A percentile compares a stretch with the other conserved stretches of the same genome.
These are phyloP conservation scores for Catagonus wagneri DNA, from an alignment of 2,113 vertebrate genomes.

Conservation along the genomic window DNA sequence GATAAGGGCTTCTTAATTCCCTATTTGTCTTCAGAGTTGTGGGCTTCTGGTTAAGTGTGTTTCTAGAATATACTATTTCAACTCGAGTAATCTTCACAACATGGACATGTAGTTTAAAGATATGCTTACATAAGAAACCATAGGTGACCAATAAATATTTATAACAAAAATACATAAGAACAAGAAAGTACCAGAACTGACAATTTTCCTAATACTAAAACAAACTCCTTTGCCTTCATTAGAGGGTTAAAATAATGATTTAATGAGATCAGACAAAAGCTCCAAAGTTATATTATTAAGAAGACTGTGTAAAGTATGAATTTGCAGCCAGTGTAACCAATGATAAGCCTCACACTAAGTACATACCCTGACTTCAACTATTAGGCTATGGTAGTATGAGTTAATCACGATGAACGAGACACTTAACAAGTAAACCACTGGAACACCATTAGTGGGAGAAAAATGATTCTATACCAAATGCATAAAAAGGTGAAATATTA, in stretches of 20 bases:
- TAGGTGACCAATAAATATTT: background rate
- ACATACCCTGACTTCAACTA: background rate
- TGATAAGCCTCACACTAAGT: background rate
- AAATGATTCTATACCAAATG: background rate
- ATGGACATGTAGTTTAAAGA: background rate
- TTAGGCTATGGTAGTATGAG: background rate
- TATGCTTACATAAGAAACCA: background rate
- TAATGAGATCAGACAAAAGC: background rate
- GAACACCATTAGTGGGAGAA: background rate
- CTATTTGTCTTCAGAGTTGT: too few species aligned
- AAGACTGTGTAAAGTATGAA: background rate
- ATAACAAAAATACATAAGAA: background rate
- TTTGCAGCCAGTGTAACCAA: background rate
- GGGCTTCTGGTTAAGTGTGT: background rate
- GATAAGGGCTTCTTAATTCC: background rate
- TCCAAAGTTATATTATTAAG: background rate
- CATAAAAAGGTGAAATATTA: background rate
- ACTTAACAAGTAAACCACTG: background rate
- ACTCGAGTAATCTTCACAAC: background rate
- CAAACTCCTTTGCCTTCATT: background rate
- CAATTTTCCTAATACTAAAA: background rate
- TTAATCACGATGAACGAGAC: background rate
- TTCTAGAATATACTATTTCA: background rate
- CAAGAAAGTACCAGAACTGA: background rate
- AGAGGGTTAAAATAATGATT: background rate